A percentile compares a stretch with the other conserved stretches of the same genome.
Evolutionary conservation across 2,797 vertebrate genomes (phyloP).

Genomic region (Eulemur mongoz): DNA sequence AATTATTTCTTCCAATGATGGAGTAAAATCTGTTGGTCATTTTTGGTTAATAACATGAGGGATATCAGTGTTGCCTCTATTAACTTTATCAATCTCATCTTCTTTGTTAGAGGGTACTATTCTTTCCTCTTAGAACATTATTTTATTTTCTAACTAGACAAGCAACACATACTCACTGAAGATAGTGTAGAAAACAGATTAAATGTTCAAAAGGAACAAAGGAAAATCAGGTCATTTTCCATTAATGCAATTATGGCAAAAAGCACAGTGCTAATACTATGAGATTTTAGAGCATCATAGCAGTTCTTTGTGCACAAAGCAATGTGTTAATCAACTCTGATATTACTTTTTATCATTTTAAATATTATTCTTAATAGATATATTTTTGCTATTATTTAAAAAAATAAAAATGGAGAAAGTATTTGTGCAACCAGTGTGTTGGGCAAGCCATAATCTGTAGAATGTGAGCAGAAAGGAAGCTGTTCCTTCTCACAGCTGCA

Average conservation of each 20-base stretch:
- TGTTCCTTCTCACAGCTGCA: neutral
- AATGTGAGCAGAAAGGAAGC: neutral
- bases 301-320: neutral
- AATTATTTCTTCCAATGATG: neutral
- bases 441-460: neutral
- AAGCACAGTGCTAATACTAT: neutral
- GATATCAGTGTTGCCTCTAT: neutral
- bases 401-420: neutral
- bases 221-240: conserved; percentile 18
- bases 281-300: neutral
- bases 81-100: neutral
- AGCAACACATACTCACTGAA: neutral
- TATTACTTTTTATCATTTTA: neutral
- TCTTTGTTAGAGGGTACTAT: neutral
- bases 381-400: neutral
- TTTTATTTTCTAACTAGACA: neutral
- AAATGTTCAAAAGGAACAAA: neutral
- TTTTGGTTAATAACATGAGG: neutral
- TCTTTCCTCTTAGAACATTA: conserved; percentile 6
- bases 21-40: neutral
- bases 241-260: neutral
- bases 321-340: neutral
- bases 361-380: neutral
- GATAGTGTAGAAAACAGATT: neutral
- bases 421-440: neutral